Base-by-base conservation (phyloP, 2,888 invertebrate species). In the Apamea epomidion region DNA sequence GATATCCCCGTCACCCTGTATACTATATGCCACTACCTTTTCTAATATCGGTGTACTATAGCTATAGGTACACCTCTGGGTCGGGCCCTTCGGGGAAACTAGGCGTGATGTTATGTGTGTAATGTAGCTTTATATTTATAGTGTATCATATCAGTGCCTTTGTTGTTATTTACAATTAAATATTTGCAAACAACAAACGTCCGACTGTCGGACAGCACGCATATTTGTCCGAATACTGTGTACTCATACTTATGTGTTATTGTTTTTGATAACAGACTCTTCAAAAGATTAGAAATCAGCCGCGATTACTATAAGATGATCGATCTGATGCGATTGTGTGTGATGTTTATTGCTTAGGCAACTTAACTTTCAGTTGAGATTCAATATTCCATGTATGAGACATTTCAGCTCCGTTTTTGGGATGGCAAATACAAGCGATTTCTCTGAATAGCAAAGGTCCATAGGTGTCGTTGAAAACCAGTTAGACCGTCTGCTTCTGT, bases 61-160 rank as follows among this genome's bases (percentile, higher is more conserved):
- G 2, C 16, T 14, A 48, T 58, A 25, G 7, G 7, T 58, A 10
- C 58, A 58, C 10, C 25, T 25, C 58, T 58, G 48, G 3, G 14
- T 48, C 16, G 48, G 48, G 58, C 25, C 10, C 25, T 25, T 12
- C n/a, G 10, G 58, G 12, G 12, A 58, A 58, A 58, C 25, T 4
- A 25, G 58, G n/a, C 58, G 25, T 25, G 58, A 58, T 10, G 25
- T 58, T 25, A 58, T 58, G 58, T 58, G n/a, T 58, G 4, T 58
- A 58, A 58, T n/a, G 58, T 58, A 58, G 25, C n/a, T 60, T 70
- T 60, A 70, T 60, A 70, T 74, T 70, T 71, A n/a, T 37, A 51
- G 32, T 45, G 18, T 18, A 54, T 3, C n/a, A 54, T 68, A 83
- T 70, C 58, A 62, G 5, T 67, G 54, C 67, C 67, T 45, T 80